Conservation (phyloP, 2,888 invertebrate species). For the Baronia brevicornis region DNA sequence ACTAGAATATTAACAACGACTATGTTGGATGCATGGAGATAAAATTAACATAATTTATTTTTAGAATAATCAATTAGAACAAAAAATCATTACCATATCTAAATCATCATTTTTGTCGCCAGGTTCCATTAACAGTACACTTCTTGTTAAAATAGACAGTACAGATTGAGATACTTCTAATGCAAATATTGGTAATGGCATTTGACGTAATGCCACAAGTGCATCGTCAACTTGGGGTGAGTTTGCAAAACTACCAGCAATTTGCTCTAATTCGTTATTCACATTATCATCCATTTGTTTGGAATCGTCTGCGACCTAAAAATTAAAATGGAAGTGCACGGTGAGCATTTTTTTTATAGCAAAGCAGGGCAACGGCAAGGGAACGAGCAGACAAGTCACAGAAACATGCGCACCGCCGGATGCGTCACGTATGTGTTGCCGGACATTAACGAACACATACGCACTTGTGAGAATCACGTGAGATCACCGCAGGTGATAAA, state of each 20-base stretch:
- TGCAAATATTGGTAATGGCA: slow-evolving; percentile 58
- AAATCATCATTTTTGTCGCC: slow-evolving; percentile 33
- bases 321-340: slow-evolving; percentile 2
- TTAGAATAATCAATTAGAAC: too few relatives aligned
- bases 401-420: too few relatives aligned
- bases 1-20: too few relatives aligned
- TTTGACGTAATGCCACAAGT: slow-evolving; percentile 44
- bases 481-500: too few relatives aligned
- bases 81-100: slow-evolving; percentile 38
- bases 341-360: too few relatives aligned
- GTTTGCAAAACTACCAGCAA: slow-evolving; percentile 29
- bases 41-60: too few relatives aligned
- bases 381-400: too few relatives aligned
- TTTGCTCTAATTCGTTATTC: slow-evolving; percentile 44
- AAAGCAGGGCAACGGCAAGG: too few relatives aligned
- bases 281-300: slow-evolving; percentile 38
- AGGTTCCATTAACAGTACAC: slow-evolving; percentile 33
- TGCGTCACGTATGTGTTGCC: too few relatives aligned
- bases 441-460: too few relatives aligned
- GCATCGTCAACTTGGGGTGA: slow-evolving; percentile 34
- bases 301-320: slow-evolving; percentile 38
- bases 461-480: too few relatives aligned
- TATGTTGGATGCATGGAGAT: too few relatives aligned
- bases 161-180: slow-evolving; percentile 48
- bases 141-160: slow-evolving; percentile 46